Percentiles rank a stretch among this genome's conserved stretches.
phyloP scores from a whole-genome alignment of 2,797 vertebrate species.

The Clarias laeviceps region DNA sequence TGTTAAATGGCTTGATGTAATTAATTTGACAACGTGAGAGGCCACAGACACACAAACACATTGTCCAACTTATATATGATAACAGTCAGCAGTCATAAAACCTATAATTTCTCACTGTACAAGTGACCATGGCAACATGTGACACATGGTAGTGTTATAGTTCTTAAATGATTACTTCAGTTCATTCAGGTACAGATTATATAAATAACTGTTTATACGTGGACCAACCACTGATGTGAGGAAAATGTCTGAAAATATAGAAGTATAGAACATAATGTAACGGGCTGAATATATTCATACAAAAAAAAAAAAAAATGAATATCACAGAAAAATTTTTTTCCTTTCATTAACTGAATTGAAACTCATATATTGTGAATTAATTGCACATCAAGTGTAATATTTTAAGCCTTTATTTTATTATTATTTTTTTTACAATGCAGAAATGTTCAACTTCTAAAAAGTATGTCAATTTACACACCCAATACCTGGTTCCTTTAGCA shows the following conservation, averaged over 20 bases:
- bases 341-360: no score
- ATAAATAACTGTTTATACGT: not conserved
- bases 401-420: no score
- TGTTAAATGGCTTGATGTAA: slow-evolving; percentile 31
- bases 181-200: slow-evolving; percentile 19
- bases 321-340: no score
- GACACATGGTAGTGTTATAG: slow-evolving; percentile 1
- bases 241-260: not conserved
- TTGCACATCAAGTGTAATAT: no score
- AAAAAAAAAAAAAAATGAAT: no score
- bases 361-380: no score
- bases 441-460: no score
- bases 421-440: no score
- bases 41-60: slow-evolving; percentile 4
- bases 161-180: not conserved
- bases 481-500: no score
- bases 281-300: no score
- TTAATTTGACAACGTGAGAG: slow-evolving; percentile 38
- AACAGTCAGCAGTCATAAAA: slow-evolving; percentile 30
- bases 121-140: slow-evolving; percentile 41
- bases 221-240: not conserved
- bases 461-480: no score
- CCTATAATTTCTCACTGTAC: slow-evolving; percentile 20
- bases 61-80: slow-evolving; percentile 23
- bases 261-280: not conserved